Percentiles rank a stretch among this genome's conserved stretches.
phyloP scores from a whole-genome alignment of 1,140 invertebrate species.

The Drosophila mayri region DNA sequence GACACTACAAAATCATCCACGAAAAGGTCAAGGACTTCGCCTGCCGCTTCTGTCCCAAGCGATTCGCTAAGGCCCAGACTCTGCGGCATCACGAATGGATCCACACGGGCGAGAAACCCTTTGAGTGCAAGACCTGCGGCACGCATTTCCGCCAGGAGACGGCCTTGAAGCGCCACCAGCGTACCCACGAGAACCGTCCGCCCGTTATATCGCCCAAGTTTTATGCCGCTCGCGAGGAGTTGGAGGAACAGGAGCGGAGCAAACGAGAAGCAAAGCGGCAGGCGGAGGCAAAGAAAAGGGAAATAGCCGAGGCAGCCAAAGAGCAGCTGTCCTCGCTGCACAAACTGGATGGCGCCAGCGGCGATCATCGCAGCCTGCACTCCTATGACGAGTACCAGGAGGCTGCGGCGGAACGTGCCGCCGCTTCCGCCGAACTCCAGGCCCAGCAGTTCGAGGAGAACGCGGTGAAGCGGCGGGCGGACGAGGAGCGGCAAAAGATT shows the following conservation, averaged over 20 bases:
- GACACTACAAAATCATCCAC: slow-evolving; percentile 82
- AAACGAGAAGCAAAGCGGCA: slow-evolving; percentile 71
- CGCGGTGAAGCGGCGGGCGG: slow-evolving; percentile 60
- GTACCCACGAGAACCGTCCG: slow-evolving; percentile 77
- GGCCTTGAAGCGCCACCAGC: slow-evolving; percentile 77
- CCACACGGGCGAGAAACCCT: slow-evolving; percentile 85
- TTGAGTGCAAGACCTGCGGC: slow-evolving; percentile 76
- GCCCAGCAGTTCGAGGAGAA: slow-evolving; percentile 75
- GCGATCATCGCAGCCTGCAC: slow-evolving; percentile 53
- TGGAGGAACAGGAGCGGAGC: slow-evolving; percentile 74
- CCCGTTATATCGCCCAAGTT: slow-evolving; percentile 76
- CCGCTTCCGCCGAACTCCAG: slow-evolving; percentile 71
- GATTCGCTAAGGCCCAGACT: slow-evolving; percentile 81
- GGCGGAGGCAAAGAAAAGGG: slow-evolving; percentile 68
- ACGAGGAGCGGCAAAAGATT: slow-evolving; percentile 68
- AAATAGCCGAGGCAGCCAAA: slow-evolving; percentile 76
- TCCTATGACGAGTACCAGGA: slow-evolving; percentile 75
- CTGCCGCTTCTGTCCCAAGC: slow-evolving; percentile 75
- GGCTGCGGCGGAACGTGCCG: slow-evolving; percentile 68
- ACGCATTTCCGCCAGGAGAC: slow-evolving; percentile 80
- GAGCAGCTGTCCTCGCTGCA: slow-evolving; percentile 72
- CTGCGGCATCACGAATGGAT: slow-evolving; percentile 84
- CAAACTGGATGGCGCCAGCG: slow-evolving; percentile 58
- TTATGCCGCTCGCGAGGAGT: slow-evolving; percentile 74
- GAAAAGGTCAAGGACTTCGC: slow-evolving; percentile 82